Evolutionary conservation across 2,797 vertebrate genomes (phyloP), one percentile per base, ranked within the genome.

Genomic region (Ctenochaetus hawaiiensis): DNA sequence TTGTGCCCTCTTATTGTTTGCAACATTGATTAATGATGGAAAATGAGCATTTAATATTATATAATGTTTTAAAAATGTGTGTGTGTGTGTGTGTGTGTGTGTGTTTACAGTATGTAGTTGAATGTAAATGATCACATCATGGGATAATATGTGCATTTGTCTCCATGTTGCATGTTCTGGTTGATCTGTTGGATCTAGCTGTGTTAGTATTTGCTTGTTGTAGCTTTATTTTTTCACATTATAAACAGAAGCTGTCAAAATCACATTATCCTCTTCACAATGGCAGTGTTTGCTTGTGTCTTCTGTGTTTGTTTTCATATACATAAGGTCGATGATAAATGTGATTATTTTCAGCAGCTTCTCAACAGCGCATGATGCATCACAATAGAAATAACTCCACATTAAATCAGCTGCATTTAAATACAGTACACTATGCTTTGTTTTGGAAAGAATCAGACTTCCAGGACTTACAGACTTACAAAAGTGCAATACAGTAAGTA

Each of bases 161-260:
- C n/a, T 8, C 17, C 23, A 18, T 18, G 17, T 18, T 47, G 6
- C 8, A 7, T 9, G 23, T 2, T 30, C 47, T 16, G 14, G 39
- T 69, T 47, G 1, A 43, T 54, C 5, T 49, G 22, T 58, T 57
- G n/a, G 51, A 58, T 57, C 11, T 22, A 53, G 20, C 9, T 44
- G 11, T 68, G 41, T 62, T 22, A 43, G 49, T 47, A 26, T 49
- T 60, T 53, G 53, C 20, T 22, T 0, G 2, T 54, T 58, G 41
- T 48, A 22, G 23, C 18, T 54, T 51, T 47, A 22, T 30, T 60
- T 54, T 23, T 49, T 72, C 53, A 22, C 23, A 51, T 69, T 13
- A 23, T 20, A 77, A 41, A 67, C 20, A 39, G 4, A 39, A 30
- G 39, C 14, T 60, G 58, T 65, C 37, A 57, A 12, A 75, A 51